Percentiles rank a stretch among this genome's conserved stretches.
Evolutionary conservation across 2,797 vertebrate species (phyloP).

Genomic region (Enteromius radiatus): DNA sequence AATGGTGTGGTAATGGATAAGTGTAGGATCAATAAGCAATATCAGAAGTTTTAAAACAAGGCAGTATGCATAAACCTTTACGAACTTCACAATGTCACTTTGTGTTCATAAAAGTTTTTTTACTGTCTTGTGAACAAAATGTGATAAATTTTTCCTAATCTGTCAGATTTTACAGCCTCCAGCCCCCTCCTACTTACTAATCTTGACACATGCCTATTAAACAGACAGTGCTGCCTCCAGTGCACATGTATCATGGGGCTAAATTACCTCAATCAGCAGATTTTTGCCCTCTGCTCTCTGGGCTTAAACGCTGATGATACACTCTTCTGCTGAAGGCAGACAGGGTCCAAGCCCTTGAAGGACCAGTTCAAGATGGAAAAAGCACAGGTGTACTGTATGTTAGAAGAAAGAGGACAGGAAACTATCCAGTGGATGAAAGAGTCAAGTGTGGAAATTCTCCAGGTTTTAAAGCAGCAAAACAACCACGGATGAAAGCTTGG

Average conservation of each 20-base stretch:
- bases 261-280: constrained; percentile 83
- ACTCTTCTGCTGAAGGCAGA: constrained; percentile 69
- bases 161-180: constrained; percentile 71
- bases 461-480: constrained; percentile 1
- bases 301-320: constrained; percentile 75
- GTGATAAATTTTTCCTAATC: constrained; percentile 76
- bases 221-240: constrained; percentile 76
- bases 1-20: constrained; percentile 76
- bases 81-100: constrained; percentile 82
- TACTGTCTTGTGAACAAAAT: constrained; percentile 68
- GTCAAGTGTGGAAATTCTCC: not conserved
- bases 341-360: constrained; percentile 38
- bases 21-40: constrained; percentile 81
- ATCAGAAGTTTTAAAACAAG: constrained; percentile 78
- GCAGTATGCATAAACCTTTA: constrained; percentile 78
- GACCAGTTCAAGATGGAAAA: constrained; percentile 27
- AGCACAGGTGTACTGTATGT: not conserved
- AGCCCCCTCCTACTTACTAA: constrained; percentile 62
- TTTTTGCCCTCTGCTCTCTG: constrained; percentile 76
- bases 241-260: constrained; percentile 79
- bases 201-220: constrained; percentile 84
- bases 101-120: constrained; percentile 80
- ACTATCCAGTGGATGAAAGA: not conserved
- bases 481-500: not conserved
- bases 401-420: constrained; percentile 6